These are phyloP conservation scores for Dissostichus mawsoni DNA, from an alignment of 2,113 vertebrate species.

Conservation along the genomic window DNA sequence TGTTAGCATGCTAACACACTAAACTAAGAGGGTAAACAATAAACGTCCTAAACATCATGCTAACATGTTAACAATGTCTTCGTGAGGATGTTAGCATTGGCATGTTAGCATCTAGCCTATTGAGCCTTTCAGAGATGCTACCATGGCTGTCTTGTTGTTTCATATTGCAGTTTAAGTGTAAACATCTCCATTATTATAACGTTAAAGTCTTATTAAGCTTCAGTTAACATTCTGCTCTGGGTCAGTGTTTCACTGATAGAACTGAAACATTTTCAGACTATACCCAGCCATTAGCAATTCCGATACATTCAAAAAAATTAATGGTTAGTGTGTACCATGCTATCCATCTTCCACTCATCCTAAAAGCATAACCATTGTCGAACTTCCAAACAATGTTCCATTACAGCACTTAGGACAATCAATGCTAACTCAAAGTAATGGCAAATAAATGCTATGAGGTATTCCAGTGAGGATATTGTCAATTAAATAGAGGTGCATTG, in stretches of 20 bases:
- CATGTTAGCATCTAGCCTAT: too few relatives aligned
- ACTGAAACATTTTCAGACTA: not conserved
- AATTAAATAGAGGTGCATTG: slow-evolving; percentile 24
- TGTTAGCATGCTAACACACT: not conserved
- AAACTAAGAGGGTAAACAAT: not conserved
- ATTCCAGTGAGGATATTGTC: slow-evolving; percentile 10
- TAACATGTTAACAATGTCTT: not conserved
- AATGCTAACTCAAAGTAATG: slow-evolving; percentile 55
- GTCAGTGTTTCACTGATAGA: not conserved
- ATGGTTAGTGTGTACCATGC: not conserved
- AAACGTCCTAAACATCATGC: not conserved
- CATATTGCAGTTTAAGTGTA: too few relatives aligned
- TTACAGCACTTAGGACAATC: slow-evolving; percentile 65
- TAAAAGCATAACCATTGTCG: slow-evolving; percentile 30
- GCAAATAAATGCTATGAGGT: slow-evolving; percentile 27
- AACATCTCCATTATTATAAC: not conserved
- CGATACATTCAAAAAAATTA: slow-evolving; percentile 27
- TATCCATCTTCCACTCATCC: slow-evolving; percentile 7
- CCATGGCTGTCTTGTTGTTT: not conserved
- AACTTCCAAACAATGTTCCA: slow-evolving; percentile 45
- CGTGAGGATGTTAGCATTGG: not conserved
- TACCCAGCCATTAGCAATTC: slow-evolving; percentile 10
- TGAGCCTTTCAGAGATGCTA: not conserved
- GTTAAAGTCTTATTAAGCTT: not conserved
- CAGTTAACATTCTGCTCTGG: not conserved